Evolutionary conservation across 2,113 vertebrate species (phyloP).

Genomic region (Arizona elegans): DNA sequence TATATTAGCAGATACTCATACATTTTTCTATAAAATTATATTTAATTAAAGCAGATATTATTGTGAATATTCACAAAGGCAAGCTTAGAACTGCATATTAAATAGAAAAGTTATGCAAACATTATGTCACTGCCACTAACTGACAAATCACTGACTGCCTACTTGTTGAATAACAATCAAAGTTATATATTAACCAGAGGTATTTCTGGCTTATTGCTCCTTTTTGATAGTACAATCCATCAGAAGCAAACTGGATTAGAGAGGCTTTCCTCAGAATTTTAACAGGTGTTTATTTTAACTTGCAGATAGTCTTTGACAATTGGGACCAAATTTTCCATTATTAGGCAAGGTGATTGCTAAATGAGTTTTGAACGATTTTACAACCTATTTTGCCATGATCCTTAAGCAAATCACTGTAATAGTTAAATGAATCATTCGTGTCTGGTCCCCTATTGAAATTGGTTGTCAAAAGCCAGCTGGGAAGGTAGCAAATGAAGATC

Average conservation of each 20-base stretch:
- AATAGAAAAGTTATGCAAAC: conserved; percentile 35
- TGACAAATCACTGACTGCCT: conserved; percentile 36
- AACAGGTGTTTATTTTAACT: conserved; percentile 35
- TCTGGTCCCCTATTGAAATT: background rate
- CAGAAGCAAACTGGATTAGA: conserved; percentile 60
- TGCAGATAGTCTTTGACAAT: background rate
- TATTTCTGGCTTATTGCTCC: conserved; percentile 67
- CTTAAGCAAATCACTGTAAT: background rate
- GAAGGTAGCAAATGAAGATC: background rate
- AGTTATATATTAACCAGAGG: conserved; percentile 66
- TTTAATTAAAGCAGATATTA: conserved; percentile 39
- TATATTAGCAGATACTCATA: conserved; percentile 38
- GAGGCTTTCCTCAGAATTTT: conserved; percentile 49
- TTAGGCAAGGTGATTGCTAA: background rate
- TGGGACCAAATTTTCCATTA: background rate
- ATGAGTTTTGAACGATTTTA: background rate
- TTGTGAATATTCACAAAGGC: conserved; percentile 41
- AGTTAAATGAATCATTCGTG: background rate
- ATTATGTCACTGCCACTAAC: conserved; percentile 46
- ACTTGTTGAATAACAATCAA: conserved; percentile 57
- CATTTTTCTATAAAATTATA: conserved; percentile 30
- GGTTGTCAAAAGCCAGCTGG: background rate
- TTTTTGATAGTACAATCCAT: conserved; percentile 58
- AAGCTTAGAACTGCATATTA: conserved; percentile 39
- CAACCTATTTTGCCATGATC: background rate